Evolutionary conservation across 2,113 vertebrate species (phyloP).

Genomic region (Sardina pilchardus): DNA sequence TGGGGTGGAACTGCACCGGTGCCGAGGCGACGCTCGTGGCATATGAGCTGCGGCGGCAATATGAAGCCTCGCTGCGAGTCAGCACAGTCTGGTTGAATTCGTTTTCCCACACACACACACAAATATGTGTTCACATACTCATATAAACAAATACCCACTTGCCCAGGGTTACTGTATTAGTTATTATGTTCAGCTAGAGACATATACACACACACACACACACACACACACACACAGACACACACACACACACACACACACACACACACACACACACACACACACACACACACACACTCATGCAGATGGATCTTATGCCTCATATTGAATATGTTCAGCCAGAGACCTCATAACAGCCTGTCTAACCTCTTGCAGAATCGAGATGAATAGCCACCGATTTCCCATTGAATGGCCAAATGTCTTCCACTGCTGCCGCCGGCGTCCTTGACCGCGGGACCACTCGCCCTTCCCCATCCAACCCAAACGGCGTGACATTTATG

Average conservation of each 20-base stretch:
- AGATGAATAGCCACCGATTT: conserved; percentile 56
- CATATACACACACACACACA: background rate
- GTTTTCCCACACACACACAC: background rate
- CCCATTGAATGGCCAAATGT: conserved; percentile 53
- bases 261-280: background rate
- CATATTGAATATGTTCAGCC: conserved; percentile 28
- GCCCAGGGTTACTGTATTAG: background rate
- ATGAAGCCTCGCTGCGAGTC: background rate
- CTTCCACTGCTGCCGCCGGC: conserved; percentile 55
- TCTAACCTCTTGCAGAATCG: conserved; percentile 47
- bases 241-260: background rate
- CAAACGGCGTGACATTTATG: conserved; percentile 62
- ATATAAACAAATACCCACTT: background rate
- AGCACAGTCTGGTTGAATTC: background rate
- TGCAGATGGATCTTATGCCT: background rate
- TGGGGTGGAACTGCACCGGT: background rate
- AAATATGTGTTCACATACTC: background rate
- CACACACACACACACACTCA: conserved; percentile 16
- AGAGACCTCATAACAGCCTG: conserved; percentile 48
- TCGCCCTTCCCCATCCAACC: conserved; percentile 45
- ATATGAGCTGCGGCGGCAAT: background rate
- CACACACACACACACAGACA: no score
- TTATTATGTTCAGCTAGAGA: background rate
- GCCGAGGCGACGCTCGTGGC: background rate
- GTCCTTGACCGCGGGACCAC: conserved; percentile 34